These are phyloP conservation scores for Prionailurus viverrinus DNA, from an alignment of 2,113 vertebrate species.

Conservation along the genomic window DNA sequence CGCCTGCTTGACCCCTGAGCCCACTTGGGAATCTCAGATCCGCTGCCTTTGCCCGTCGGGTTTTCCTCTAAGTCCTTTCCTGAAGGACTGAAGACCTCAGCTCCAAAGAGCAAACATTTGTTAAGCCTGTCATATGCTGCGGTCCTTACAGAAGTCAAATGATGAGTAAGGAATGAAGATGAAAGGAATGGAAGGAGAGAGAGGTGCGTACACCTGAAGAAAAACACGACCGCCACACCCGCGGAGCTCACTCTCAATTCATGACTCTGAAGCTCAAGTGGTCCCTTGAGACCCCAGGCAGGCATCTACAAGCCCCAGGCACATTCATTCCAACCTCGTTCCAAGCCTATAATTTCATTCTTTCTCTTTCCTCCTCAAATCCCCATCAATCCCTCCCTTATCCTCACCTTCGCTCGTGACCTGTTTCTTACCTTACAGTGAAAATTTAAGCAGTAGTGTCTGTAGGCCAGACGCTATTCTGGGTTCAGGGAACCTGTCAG, in stretches of 20 bases:
- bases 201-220: too few relatives aligned
- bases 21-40: not conserved
- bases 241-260: too few relatives aligned
- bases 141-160: not conserved
- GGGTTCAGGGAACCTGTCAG: not conserved
- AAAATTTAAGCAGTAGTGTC: not conserved
- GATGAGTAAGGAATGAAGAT: not conserved
- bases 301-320: not conserved
- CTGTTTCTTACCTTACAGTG: not conserved
- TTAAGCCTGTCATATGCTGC: not conserved
- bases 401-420: not conserved
- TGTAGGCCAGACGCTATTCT: not conserved
- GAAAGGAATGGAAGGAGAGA: not conserved
- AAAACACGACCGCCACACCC: rapidly evolving
- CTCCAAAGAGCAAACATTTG: not conserved
- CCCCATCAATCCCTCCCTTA: not conserved
- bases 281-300: too few relatives aligned
- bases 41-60: not conserved
- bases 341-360: not conserved
- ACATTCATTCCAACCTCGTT: not conserved
- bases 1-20: not conserved
- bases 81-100: too few relatives aligned
- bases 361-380: not conserved
- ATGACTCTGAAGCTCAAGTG: not conserved
- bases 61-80: not conserved